Conservation (phyloP, 2,113 vertebrate genomes). For the Lophochroa leadbeateri region DNA sequence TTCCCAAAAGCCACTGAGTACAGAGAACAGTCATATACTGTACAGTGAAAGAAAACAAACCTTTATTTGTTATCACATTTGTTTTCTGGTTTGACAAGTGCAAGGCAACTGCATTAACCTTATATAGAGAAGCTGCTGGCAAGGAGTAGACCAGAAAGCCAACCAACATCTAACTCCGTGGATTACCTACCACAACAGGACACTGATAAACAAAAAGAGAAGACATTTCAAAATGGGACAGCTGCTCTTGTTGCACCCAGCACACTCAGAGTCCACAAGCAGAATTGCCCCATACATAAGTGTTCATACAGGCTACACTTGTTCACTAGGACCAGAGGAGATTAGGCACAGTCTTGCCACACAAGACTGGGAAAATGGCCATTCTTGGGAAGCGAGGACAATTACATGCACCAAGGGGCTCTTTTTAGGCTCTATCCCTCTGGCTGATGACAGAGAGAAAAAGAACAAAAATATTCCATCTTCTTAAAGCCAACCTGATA, state of each 20-base stretch:
- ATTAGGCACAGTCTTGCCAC: not conserved
- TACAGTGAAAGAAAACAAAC: not conserved
- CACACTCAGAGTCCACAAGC: not conserved
- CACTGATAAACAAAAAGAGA: not conserved
- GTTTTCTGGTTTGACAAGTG: constrained; percentile 35
- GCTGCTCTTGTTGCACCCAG: constrained; percentile 16
- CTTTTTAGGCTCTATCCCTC: not conserved
- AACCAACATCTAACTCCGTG: not conserved
- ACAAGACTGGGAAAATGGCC: not conserved
- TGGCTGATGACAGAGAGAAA: not conserved
- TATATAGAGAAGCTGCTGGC: not conserved
- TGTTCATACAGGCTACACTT: not conserved
- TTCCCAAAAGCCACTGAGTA: not conserved
- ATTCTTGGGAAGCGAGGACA: not conserved
- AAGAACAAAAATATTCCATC: not conserved
- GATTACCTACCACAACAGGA: not conserved
- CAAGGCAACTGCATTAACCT: constrained; percentile 37
- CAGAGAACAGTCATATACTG: not conserved
- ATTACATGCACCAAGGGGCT: not conserved
- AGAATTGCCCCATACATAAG: not conserved
- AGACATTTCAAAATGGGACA: not conserved
- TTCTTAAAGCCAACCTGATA: not conserved
- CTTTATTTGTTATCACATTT: constrained; percentile 44
- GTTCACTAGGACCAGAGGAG: not conserved
- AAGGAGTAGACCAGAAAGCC: constrained; percentile 9